Evolutionary conservation across 1,140 invertebrate species (phyloP), one percentile per base, ranked within the genome.

Genomic region (Metaphire vulgaris): DNA sequence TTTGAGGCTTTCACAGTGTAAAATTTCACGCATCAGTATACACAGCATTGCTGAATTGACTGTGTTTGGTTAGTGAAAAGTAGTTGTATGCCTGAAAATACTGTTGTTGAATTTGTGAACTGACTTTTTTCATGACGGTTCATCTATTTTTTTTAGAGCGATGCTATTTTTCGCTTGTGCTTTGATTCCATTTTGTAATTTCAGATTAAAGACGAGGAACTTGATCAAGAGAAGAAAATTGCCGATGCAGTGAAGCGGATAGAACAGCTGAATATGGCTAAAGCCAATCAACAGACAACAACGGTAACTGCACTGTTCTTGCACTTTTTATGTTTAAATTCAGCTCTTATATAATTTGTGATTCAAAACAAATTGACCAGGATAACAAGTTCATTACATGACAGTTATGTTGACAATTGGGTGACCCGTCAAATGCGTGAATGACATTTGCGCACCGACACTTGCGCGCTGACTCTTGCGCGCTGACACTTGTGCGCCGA

Each of bases 191-290:
- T 56, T 56, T 28, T 30, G 26, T 69, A 69, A 69, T 69, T 71
- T 1, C 30, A 81, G 74, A 79, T 82, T 65, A 76, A 75, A n/a
- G 79, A 78, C 2, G 72, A 78, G 71, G 80, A 80, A 56, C 21
- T 79, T 69, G 77, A 80, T 26, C 79, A 77, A 26, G 81, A 82
- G 76, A 74, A 74, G 28, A 79, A 76, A 56, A 82, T 82, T 15
- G 73, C 79, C 65, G 72, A 79, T 30, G 77, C 80, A n/a, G 69
- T 79, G 31, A 74, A 77, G 41, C 68, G 76, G 33, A 75, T 82
- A n/a, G 69, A 78, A 76, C 72, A 33, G 16, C 1, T 69, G 1
- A 75, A 68, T 26, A n/a, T 66, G 56, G 64, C 56, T 6, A 28
- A 2, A 72, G 26, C 21, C 28, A 72, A 31, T 14, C 33, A 32